Evolutionary conservation across 2,888 invertebrate species (phyloP).

Genomic region (Caenorhabditis doughertyi): DNA sequence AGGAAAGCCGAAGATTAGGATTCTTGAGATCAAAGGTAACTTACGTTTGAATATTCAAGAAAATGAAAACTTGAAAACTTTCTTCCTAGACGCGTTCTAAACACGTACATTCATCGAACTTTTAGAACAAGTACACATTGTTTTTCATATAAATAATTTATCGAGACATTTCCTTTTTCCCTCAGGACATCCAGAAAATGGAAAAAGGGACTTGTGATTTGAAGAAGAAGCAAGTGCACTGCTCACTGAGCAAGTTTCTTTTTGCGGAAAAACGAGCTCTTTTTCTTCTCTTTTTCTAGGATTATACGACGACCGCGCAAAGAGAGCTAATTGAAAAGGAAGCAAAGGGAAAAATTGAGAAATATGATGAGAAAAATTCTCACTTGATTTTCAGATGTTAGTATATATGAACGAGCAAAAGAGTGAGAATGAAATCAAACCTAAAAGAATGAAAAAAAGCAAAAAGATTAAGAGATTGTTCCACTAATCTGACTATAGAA

Average conservation of each 20-base stretch:
- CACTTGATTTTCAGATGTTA: slow-evolving; percentile 10
- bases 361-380: background rate
- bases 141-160: slow-evolving; percentile 35
- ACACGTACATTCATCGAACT: background rate
- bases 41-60: too few relatives aligned
- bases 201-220: slow-evolving; percentile 43
- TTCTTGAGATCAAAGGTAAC: too few relatives aligned
- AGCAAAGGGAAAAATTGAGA: background rate
- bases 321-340: slow-evolving; percentile 44
- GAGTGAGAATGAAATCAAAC: slow-evolving; percentile 1
- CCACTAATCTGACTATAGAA: slow-evolving; percentile 27
- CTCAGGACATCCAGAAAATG: slow-evolving; percentile 18
- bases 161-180: slow-evolving; percentile 3
- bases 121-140: slow-evolving; percentile 4
- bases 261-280: slow-evolving; percentile 39
- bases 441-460: background rate
- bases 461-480: background rate
- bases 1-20: too few relatives aligned
- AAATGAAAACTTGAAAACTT: background rate
- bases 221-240: slow-evolving; percentile 16
- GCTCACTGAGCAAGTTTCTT: slow-evolving; percentile 29
- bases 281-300: slow-evolving; percentile 13
- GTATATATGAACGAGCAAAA: background rate
- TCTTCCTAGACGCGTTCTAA: background rate
- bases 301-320: slow-evolving; percentile 34